Conservation (phyloP, 2,797 vertebrate genomes). For the Syngnathus acus region DNA sequence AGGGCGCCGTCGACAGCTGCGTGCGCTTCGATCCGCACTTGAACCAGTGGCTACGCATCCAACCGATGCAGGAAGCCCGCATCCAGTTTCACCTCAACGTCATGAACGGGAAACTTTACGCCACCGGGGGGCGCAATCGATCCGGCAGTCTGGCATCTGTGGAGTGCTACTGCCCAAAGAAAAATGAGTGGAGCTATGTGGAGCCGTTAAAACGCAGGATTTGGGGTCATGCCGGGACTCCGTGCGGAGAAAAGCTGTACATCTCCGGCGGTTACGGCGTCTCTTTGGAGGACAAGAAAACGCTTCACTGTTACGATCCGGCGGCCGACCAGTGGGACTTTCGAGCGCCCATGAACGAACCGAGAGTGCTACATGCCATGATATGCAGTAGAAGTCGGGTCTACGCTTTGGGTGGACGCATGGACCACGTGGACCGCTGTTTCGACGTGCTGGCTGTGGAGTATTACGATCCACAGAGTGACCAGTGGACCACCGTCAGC, state of each 20-base stretch:
- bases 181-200: constrained; percentile 84
- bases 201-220: constrained; percentile 87
- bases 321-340: constrained; percentile 83
- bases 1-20: constrained; percentile 84
- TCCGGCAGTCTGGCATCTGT: constrained; percentile 91
- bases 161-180: constrained; percentile 87
- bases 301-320: constrained; percentile 86
- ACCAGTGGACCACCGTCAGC: constrained; percentile 93
- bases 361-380: constrained; percentile 91
- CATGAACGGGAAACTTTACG: constrained; percentile 78
- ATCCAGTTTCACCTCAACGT: constrained; percentile 94
- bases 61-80: constrained; percentile 87
- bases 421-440: constrained; percentile 95
- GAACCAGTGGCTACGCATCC: constrained; percentile 89
- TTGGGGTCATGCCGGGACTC: constrained; percentile 92
- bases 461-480: constrained; percentile 82
- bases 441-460: constrained; percentile 91
- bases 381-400: constrained; percentile 71
- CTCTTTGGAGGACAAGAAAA: constrained; percentile 92
- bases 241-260: constrained; percentile 76
- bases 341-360: constrained; percentile 88
- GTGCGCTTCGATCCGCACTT: constrained; percentile 91
- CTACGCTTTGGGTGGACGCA: constrained; percentile 88
- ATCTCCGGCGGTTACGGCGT: constrained; percentile 92
- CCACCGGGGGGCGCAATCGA: constrained; percentile 90